Evolutionary conservation across 2,888 invertebrate genomes (phyloP).

Genomic region (Drosophila hamatofila): DNA sequence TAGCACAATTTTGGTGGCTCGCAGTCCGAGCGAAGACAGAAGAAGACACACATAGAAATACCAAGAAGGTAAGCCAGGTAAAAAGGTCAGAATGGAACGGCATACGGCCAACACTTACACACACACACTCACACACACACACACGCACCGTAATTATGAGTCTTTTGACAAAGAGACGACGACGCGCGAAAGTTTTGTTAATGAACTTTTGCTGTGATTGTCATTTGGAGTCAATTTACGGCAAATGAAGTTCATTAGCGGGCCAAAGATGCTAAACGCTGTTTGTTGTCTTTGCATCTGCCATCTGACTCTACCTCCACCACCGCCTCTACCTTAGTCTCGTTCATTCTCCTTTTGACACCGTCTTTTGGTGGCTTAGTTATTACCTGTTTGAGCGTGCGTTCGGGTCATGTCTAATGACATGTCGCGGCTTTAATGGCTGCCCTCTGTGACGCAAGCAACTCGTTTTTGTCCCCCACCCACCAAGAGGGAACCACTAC

Average conservation of each 20-base stretch:
- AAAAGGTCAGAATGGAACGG: constrained; percentile 54
- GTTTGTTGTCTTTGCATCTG: constrained; percentile 11
- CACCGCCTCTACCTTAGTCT: background rate
- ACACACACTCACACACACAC: constrained; percentile 15
- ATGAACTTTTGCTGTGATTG: constrained; percentile 67
- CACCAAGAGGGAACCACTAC: constrained; percentile 22
- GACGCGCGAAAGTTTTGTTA: constrained; percentile 63
- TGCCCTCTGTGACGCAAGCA: constrained; percentile 20
- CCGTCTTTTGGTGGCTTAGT: background rate
- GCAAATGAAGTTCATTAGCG: constrained; percentile 68
- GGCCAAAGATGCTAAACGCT: constrained; percentile 40
- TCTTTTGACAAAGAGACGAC: constrained; percentile 43
- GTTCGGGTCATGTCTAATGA: constrained; percentile 3
- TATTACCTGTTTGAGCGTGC: constrained; percentile 7
- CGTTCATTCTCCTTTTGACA: background rate
- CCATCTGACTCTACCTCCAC: background rate
- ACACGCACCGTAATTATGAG: constrained; percentile 54
- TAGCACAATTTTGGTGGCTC: constrained; percentile 10
- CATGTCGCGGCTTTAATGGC: constrained; percentile 12
- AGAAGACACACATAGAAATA: background rate
- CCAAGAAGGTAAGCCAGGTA: constrained; percentile 12
- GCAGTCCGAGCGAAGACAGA: background rate
- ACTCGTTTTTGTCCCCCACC: background rate
- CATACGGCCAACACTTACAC: constrained; percentile 11
- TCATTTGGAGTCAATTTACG: constrained; percentile 57